Evolutionary conservation across 2,888 invertebrate species (phyloP).

Genomic region (Diadegma fenestrale): DNA sequence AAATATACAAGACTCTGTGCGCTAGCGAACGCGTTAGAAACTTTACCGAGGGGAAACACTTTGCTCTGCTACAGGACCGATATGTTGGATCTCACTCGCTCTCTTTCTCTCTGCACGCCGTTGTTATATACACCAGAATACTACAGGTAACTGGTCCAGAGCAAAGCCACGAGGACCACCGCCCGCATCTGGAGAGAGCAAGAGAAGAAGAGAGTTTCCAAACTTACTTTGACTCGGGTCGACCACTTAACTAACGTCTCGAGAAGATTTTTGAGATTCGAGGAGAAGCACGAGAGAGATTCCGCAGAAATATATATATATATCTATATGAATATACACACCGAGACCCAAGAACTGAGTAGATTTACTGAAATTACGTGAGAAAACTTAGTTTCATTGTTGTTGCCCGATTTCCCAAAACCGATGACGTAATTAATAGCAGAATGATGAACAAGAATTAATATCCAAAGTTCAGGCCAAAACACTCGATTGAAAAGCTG

Average conservation of each 20-base stretch:
- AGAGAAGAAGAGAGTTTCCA: slow-evolving; percentile 60
- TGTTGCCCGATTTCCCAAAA: slow-evolving; percentile 58
- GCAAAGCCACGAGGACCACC: slow-evolving; percentile 58
- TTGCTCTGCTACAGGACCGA: slow-evolving; percentile 58
- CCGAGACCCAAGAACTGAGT: slow-evolving; percentile 21
- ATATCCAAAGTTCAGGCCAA: neutral
- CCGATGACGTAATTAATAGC: neutral
- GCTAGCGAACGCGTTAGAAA: slow-evolving; percentile 55
- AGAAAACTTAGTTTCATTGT: slow-evolving; percentile 62
- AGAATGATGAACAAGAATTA: neutral
- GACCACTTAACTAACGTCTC: slow-evolving; percentile 69
- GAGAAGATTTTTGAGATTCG: slow-evolving; percentile 67
- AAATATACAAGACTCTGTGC: slow-evolving; percentile 54
- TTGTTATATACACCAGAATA: slow-evolving; percentile 5
- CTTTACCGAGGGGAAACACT: slow-evolving; percentile 65
- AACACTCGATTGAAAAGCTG: neutral
- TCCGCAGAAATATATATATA: slow-evolving; percentile 20
- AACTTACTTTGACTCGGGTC: slow-evolving; percentile 68
- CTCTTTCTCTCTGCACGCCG: slow-evolving; percentile 33
- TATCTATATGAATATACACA: neutral
- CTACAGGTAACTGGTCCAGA: slow-evolving; percentile 37
- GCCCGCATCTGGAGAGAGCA: slow-evolving; percentile 51
- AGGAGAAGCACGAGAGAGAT: slow-evolving; percentile 52
- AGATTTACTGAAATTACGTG: slow-evolving; percentile 63
- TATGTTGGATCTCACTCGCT: slow-evolving; percentile 53